Base-by-base conservation (phyloP, 1,140 invertebrate species). In the Aradophagus sp. region DNA sequence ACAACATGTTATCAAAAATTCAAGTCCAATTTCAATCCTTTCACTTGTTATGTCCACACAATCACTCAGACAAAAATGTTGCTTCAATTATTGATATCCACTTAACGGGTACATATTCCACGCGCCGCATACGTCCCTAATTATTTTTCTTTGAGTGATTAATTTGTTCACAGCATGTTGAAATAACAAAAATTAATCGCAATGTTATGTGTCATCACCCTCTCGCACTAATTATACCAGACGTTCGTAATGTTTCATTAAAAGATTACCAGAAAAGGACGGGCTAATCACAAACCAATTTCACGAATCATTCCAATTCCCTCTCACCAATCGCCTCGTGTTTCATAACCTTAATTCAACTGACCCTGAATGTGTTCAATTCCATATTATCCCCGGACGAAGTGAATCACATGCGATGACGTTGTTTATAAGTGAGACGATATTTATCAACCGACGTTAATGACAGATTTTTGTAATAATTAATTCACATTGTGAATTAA, bases 401-500 rank as follows among this genome's bases (percentile, higher is more conserved):
- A n/a, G n/a, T n/a, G n/a, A n/a, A n/a, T n/a, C n/a, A n/a, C n/a
- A n/a, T n/a, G n/a, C n/a, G n/a, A n/a, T n/a, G n/a, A n/a, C n/a
- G n/a, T n/a, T n/a, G n/a, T n/a, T n/a, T n/a, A n/a, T n/a, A n/a
- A 23, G 20, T 23, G 20, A 23, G 20, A 23, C 4, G 8, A 23
- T 23, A 31, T 11, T 3, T 16, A 38, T 17, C 14, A 15, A 12
- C 16, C 12, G 11, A 6, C 16, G 23, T 8, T 10, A 26, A 16
- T 35, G 15, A 44, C 38, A 42, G 47, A 63, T 45, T 48, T 48
- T 50, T 66, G 44, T 56, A 66, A 48, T 66, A 41, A 66, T 50
- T 41, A 50, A 56, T 66, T 56, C 52, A 56, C 50, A 55, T 31
- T 31, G 55, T 41, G 55, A 48, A 55, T 66, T n/a, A n/a, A n/a